Base-by-base conservation (phyloP, 2,113 vertebrate species). In the Oxygymnocypris stewartii region DNA sequence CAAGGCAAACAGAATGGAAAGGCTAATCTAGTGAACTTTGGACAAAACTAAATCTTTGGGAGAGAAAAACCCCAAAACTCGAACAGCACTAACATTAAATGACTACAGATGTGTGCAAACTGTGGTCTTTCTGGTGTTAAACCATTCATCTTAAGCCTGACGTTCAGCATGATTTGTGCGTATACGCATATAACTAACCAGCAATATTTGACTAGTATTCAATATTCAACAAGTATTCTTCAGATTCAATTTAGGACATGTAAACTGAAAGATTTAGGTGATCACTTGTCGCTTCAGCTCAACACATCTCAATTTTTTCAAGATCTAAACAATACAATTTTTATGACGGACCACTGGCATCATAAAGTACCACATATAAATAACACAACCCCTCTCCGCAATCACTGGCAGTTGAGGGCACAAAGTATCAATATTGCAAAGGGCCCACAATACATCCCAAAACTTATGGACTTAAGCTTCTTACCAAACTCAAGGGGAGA, bases 1-100 rank as follows among this genome's bases (percentile, higher is more conserved):
- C 82, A 57, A 84, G 67, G 67, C 67, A 59, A 44, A 87, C 80
- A 67, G 42, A 25, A 71, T 37, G 47, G 28, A 73, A 84, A 84
- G 63, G 82, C 82, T 42, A 40, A 40, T 25, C 47, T 84, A n/a
- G 69, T 59, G 35, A 84, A 57, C 67, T 84, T 74, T 84, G 31
- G 65, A 84, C 3, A 3, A 74, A 57, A 74, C 20, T 0, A 40
- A 40, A 25, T 54, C 47, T 74, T 73, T 57, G 67, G 49, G 47
- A 74, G 35, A 57, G 47, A 74, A 57, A 49, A 35, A 74, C 31
- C 49, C 49, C 47, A 74, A 84, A 57, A 54, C 5, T 40, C 6
- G 7, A 80, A 40, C 2, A 12, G 57, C 54, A 80, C 47, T 25
- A 35, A 84, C 31, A 59, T 84, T 40, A 25, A 74, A 40, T 8